These are phyloP conservation scores for Donacobius atricapilla DNA, from an alignment of 2,113 vertebrate species.

Conservation along the genomic window DNA sequence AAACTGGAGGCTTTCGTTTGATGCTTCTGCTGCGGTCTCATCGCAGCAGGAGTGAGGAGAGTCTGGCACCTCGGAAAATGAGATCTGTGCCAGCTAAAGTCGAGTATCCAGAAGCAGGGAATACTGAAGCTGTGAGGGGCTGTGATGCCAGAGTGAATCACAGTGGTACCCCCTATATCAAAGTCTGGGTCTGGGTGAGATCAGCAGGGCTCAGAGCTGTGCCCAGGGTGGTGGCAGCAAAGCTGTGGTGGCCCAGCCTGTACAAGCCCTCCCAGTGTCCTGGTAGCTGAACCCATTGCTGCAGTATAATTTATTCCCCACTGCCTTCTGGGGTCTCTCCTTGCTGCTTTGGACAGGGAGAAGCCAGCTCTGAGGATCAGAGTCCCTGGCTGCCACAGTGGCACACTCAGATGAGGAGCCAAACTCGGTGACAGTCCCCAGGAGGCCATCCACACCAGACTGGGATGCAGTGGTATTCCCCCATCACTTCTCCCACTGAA, in stretches of 20 bases:
- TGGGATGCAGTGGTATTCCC: neutral
- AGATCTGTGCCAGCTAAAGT: neutral
- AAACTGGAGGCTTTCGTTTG: neutral
- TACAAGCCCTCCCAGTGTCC: neutral
- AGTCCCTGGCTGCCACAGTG: neutral
- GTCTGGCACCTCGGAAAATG: neutral
- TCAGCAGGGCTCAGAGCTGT: neutral
- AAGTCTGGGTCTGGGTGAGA: neutral
- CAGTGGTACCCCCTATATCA: too few species aligned
- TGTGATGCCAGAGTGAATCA: neutral
- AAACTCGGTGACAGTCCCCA: neutral
- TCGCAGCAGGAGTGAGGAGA: neutral
- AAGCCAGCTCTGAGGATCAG: neutral
- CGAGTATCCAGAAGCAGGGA: neutral
- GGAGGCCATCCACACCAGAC: accelerated
- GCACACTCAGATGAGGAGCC: neutral
- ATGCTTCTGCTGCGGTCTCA: neutral
- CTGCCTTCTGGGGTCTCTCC: neutral
- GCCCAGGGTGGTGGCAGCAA: neutral
- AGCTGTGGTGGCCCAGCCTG: neutral
- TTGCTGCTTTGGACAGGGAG: neutral
- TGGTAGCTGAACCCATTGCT: neutral
- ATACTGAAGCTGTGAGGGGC: neutral
- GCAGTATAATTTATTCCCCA: neutral
- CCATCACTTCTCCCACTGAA: neutral